Conservation (phyloP, 2,888 invertebrate genomes). For the Amblyjoppa fuscipennis region DNA sequence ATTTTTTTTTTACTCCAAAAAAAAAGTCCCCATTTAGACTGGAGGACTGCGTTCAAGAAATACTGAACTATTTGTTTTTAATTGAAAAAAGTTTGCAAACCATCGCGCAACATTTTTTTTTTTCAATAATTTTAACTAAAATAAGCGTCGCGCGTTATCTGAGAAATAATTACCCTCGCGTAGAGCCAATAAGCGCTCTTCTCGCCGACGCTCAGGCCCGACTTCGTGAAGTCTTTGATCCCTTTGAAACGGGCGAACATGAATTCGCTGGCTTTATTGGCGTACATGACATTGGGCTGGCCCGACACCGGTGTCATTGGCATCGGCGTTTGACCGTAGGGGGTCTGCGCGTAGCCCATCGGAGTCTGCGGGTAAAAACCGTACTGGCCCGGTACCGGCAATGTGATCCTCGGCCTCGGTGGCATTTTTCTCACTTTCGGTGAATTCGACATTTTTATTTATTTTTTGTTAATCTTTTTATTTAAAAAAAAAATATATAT, state of each 20-base stretch:
- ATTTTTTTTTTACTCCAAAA: no score
- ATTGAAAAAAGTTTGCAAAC: no score
- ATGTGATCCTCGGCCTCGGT: constrained; percentile 80
- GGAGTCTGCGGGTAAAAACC: constrained; percentile 80
- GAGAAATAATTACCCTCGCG: constrained; percentile 87
- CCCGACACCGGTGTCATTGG: constrained; percentile 84
- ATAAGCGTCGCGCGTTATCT: no score
- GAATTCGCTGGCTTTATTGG: constrained; percentile 91
- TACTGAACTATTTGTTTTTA: no score
- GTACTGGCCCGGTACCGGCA: constrained; percentile 82
- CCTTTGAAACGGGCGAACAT: constrained; percentile 93
- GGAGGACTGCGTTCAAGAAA: no score
- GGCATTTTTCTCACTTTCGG: constrained; percentile 74
- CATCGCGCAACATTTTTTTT: background rate
- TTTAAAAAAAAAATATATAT: background rate
- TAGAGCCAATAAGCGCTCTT: constrained; percentile 93
- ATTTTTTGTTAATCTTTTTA: background rate
- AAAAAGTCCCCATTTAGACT: no score
- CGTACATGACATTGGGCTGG: constrained; percentile 86
- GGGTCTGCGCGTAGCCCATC: constrained; percentile 77
- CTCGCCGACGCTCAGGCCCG: constrained; percentile 93
- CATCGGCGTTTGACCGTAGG: constrained; percentile 81
- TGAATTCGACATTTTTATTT: constrained; percentile 76
- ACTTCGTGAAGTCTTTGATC: constrained; percentile 92
- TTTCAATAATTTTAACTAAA: no score